Evolutionary conservation across 30 jellyfish, hydroid and myxozoan genomes (phyloP).

Genomic region (Chironex yamaguchii): DNA sequence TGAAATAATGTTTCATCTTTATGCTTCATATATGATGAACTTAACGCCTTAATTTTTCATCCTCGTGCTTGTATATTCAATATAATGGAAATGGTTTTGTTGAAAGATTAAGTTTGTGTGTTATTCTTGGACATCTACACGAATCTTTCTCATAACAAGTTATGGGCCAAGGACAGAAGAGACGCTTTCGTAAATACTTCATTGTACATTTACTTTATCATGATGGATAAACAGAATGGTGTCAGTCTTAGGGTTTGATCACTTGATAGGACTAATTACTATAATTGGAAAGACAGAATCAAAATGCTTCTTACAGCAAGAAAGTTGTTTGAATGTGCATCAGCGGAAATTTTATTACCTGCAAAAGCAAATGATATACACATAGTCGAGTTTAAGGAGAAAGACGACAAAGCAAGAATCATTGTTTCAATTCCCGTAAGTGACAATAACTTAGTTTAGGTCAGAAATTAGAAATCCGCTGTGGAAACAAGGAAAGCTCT

Average conservation of each 20-base stretch:
- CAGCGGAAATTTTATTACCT: conserved; percentile 25
- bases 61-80: no score
- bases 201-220: no score
- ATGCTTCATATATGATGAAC: no score
- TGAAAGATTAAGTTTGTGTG: no score
- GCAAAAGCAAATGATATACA: not conserved
- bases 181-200: no score
- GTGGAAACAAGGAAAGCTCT: conserved; percentile 9
- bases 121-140: no score
- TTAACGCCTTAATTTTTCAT: no score
- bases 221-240: conserved; percentile 34
- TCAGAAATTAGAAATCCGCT: conserved; percentile 51
- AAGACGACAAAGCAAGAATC: conserved; percentile 38
- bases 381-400: conserved; percentile 26
- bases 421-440: conserved; percentile 37
- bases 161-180: no score
- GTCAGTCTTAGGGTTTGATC: conserved; percentile 22
- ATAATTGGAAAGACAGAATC: conserved; percentile 31
- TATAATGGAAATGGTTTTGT: no score
- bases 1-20: no score
- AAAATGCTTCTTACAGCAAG: conserved; percentile 52
- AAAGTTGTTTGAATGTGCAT: conserved; percentile 27
- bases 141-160: no score
- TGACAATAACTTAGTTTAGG: conserved; percentile 33
- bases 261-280: conserved; percentile 29